These are phyloP conservation scores for Argyra leucocephala DNA, from an alignment of 2,888 invertebrate genomes.

Conservation along the genomic window DNA sequence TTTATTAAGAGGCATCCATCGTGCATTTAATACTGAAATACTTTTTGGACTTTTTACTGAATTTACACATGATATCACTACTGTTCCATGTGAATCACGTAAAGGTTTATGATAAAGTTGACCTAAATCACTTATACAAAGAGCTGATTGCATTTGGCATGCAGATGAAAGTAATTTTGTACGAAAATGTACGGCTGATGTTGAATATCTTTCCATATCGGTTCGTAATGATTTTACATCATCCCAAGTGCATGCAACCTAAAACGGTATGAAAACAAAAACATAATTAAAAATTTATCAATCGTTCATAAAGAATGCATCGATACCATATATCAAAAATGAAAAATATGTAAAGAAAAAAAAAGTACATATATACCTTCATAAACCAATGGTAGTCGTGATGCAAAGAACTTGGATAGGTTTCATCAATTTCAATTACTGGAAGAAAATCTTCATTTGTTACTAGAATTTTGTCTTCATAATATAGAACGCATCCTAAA, in stretches of 20 bases:
- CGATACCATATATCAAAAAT: no score
- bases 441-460: slow-evolving; percentile 96
- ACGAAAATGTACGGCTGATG: slow-evolving; percentile 83
- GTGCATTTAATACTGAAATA: slow-evolving; percentile 79
- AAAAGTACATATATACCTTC: slow-evolving; percentile 54
- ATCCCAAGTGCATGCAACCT: slow-evolving; percentile 94
- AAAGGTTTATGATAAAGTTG: slow-evolving; percentile 88
- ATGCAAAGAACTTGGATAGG: slow-evolving; percentile 82
- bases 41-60: slow-evolving; percentile 57
- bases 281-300: neutral
- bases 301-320: neutral
- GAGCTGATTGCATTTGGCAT: slow-evolving; percentile 82
- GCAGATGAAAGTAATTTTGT: slow-evolving; percentile 86
- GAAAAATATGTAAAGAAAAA: neutral
- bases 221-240: slow-evolving; percentile 84
- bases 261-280: slow-evolving; percentile 17
- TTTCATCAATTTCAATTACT: slow-evolving; percentile 93
- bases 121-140: slow-evolving; percentile 88
- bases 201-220: slow-evolving; percentile 89
- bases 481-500: slow-evolving; percentile 84
- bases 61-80: slow-evolving; percentile 82
- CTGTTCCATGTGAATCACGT: slow-evolving; percentile 77
- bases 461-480: slow-evolving; percentile 89
- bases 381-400: slow-evolving; percentile 96
- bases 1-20: slow-evolving; percentile 85